phyloP scores from a whole-genome alignment of 2,888 invertebrate species.

The Operophtera brumata region DNA sequence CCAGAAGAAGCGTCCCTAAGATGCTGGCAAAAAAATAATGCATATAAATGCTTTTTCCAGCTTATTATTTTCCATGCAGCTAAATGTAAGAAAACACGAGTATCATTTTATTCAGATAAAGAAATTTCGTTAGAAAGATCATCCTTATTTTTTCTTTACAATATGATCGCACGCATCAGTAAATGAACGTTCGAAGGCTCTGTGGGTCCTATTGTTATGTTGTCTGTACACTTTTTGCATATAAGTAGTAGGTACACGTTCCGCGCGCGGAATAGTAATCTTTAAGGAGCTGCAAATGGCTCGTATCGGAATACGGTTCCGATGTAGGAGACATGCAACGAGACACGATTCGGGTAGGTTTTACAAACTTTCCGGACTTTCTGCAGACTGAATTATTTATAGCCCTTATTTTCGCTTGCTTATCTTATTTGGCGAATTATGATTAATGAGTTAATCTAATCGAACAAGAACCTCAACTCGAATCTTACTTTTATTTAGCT shows the following conservation, averaged over 20 bases:
- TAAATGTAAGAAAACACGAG: neutral
- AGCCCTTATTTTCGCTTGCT: neutral
- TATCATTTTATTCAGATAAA: neutral
- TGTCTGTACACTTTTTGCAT: conserved; percentile 8
- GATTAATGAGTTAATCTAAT: neutral
- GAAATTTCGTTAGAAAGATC: neutral
- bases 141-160: neutral
- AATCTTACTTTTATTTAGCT: too few relatives aligned
- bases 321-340: neutral
- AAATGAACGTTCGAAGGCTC: neutral
- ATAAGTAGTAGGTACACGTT: neutral
- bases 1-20: too few relatives aligned
- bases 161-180: conserved; percentile 4
- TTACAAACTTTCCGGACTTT: neutral
- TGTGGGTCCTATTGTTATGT: conserved; percentile 4
- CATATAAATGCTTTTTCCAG: too few relatives aligned
- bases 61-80: neutral
- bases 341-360: neutral
- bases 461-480: too few relatives aligned
- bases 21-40: too few relatives aligned
- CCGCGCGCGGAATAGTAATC: conserved; percentile 5
- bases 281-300: conserved; percentile 7
- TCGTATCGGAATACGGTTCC: conserved; percentile 1
- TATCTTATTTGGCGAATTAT: neutral
- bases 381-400: neutral